Percentiles rank a stretch among this genome's conserved stretches.
These are phyloP conservation scores for Cepaea nemoralis DNA, from an alignment of 1,140 invertebrate genomes.

Conservation along the genomic window DNA sequence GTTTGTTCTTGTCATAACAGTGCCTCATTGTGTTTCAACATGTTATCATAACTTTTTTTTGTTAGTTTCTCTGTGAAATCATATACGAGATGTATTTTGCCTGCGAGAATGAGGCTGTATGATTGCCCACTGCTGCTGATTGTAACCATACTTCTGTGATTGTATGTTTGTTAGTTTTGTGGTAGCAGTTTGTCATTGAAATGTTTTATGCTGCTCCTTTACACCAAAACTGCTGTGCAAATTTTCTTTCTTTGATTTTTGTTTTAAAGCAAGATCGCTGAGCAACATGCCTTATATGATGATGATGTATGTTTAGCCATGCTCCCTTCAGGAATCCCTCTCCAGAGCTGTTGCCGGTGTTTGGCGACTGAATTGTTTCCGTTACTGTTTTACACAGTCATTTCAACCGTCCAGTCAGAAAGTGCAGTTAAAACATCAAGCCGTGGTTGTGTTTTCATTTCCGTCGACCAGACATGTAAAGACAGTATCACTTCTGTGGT, in stretches of 20 bases:
- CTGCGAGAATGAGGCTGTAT: not conserved
- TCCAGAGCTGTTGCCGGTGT: not conserved
- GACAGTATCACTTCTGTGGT: not conserved
- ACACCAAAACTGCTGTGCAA: conserved; percentile 5
- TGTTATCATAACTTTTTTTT: too few species aligned
- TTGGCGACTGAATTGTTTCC: not conserved
- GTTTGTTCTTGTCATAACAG: too few species aligned
- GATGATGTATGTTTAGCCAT: not conserved
- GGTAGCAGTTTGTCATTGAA: not conserved
- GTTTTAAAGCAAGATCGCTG: not conserved
- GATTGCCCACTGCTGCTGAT: not conserved
- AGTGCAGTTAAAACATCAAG: not conserved
- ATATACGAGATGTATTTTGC: too few species aligned
- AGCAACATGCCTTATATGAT: not conserved
- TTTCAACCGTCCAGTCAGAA: not conserved
- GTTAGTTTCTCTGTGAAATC: too few species aligned
- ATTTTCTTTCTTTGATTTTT: not conserved
- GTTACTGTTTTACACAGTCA: not conserved
- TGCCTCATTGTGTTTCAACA: too few species aligned
- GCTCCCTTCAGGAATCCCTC: too few species aligned
- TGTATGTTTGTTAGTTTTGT: not conserved
- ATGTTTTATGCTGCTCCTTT: not conserved
- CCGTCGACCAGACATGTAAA: not conserved
- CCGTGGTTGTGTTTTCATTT: not conserved
- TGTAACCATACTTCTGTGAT: not conserved